These are phyloP conservation scores for Osmoderma eremita DNA, from an alignment of 2,888 invertebrate genomes.

Conservation along the genomic window DNA sequence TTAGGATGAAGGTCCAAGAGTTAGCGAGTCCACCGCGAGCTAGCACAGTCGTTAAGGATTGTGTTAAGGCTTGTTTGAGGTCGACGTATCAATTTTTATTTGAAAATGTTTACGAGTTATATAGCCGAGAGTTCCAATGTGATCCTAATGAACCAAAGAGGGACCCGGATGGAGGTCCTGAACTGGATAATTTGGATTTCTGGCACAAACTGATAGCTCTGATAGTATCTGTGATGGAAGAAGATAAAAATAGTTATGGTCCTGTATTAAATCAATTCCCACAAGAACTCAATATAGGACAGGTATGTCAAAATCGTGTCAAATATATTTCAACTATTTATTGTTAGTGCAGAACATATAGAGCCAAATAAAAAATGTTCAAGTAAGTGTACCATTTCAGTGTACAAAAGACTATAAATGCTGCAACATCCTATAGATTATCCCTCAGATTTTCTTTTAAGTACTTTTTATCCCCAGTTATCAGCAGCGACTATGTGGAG, in stretches of 20 bases:
- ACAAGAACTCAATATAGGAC: constrained; percentile 98
- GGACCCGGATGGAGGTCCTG: constrained; percentile 86
- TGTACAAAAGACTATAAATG: too few relatives aligned
- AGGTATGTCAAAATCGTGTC: constrained; percentile 66
- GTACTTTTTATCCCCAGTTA: constrained; percentile 69
- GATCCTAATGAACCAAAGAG: constrained; percentile 91
- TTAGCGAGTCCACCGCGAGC: constrained; percentile 97
- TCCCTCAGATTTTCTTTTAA: too few relatives aligned
- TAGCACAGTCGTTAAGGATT: constrained; percentile 98
- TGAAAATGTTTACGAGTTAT: constrained; percentile 98
- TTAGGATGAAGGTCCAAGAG: constrained; percentile 99
- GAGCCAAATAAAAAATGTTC: too few relatives aligned
- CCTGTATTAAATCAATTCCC: constrained; percentile 99
- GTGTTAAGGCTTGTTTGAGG: constrained; percentile 96
- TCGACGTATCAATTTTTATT: constrained; percentile 99
- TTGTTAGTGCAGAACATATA: neutral
- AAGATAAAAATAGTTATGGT: constrained; percentile 97
- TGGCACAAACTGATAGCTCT: constrained; percentile 98
- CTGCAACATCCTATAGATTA: too few relatives aligned
- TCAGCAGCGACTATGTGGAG: constrained; percentile 99
- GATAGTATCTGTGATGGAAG: constrained; percentile 98
- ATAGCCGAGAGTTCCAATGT: constrained; percentile 90
- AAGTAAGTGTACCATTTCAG: too few relatives aligned
- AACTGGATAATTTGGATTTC: constrained; percentile 92
- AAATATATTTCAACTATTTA: neutral